A percentile compares a stretch with the other conserved stretches of the same genome.
Evolutionary conservation across 2,797 vertebrate genomes (phyloP).

Genomic region (Lepidocolaptes lacrymiger): DNA sequence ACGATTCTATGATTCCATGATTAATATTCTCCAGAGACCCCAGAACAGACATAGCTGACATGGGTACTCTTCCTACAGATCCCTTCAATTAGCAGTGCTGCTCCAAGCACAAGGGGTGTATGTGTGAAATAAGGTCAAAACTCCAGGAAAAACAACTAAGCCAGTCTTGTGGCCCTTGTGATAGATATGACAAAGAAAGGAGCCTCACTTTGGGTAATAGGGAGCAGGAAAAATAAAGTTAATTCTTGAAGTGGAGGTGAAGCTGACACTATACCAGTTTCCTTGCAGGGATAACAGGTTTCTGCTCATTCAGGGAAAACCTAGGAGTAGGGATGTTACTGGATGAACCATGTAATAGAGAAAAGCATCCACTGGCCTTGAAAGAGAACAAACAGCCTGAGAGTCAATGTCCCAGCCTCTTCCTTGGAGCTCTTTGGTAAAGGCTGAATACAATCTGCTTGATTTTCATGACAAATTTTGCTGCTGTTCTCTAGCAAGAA

Average conservation of each 20-base stretch:
- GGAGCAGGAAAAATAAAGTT: background rate
- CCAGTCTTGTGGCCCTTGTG: background rate
- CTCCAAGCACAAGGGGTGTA: background rate
- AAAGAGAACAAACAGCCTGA: background rate
- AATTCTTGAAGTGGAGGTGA: fast-evolving
- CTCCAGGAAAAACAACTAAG: background rate
- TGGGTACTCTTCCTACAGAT: background rate
- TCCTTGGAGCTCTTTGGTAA: background rate
- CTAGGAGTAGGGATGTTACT: background rate
- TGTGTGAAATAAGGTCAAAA: background rate
- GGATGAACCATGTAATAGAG: background rate
- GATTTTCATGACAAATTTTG: background rate
- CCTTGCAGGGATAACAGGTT: background rate
- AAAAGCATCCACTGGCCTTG: background rate
- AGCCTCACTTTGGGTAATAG: fast-evolving
- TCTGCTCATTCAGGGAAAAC: background rate
- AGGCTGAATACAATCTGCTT: background rate
- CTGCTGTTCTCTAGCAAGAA: background rate
- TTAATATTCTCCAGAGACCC: background rate
- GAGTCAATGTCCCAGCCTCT: no score
- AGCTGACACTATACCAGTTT: background rate
- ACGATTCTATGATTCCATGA: background rate
- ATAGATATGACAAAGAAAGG: background rate
- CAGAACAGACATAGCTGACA: background rate
- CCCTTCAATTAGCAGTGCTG: background rate